phyloP scores from a whole-genome alignment of 2,113 vertebrate genomes.

The Saccopteryx leptura region DNA sequence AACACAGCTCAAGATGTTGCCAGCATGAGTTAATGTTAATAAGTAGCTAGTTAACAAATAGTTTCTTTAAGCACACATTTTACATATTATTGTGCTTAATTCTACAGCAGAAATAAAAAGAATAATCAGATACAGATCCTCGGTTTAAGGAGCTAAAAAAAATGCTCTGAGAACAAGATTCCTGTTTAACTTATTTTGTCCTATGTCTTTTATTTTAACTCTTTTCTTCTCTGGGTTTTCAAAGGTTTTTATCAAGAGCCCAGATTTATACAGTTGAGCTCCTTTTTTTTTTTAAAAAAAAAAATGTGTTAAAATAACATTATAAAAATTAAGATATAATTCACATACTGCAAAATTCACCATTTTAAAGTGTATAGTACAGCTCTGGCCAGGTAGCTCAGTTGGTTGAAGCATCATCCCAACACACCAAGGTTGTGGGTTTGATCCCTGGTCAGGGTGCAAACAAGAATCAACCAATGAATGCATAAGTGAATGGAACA shows the following conservation, averaged over 20 bases:
- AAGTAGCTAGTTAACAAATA: neutral
- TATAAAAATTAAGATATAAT: neutral
- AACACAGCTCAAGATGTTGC: too few relatives aligned
- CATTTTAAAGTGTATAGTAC: neutral
- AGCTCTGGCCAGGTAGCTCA: too few relatives aligned
- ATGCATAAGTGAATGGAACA: too few relatives aligned
- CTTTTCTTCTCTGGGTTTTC: neutral
- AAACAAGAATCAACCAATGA: too few relatives aligned
- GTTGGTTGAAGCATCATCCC: too few relatives aligned
- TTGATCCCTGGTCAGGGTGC: too few relatives aligned
- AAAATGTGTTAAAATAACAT: neutral
- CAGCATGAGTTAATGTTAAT: neutral
- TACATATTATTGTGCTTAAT: neutral
- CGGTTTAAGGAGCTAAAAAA: neutral
- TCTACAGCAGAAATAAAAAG: neutral
- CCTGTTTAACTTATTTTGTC: neutral
- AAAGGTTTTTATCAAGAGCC: neutral
- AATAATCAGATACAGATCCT: neutral
- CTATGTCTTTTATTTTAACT: neutral
- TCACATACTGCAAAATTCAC: neutral
- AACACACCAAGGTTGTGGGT: too few relatives aligned
- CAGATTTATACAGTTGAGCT: neutral
- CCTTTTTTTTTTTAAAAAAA: too few relatives aligned
- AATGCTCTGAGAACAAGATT: neutral
- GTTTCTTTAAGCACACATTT: neutral